Base-by-base conservation (phyloP, 2,888 invertebrate species). In the Monopis laevigella region DNA sequence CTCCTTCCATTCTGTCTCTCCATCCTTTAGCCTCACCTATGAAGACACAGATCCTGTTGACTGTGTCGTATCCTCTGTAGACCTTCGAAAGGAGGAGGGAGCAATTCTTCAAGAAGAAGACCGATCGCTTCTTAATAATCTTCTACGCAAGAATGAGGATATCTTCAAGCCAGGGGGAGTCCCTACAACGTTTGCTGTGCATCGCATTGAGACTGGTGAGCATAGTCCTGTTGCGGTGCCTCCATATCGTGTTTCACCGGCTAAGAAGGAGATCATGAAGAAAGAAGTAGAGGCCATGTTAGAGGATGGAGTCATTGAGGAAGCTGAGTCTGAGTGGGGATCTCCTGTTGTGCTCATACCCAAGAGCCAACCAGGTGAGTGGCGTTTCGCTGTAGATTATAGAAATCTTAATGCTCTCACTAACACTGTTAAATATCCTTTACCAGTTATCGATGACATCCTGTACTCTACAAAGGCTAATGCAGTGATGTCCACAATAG, bases 391-490 rank as follows among this genome's bases (percentile, higher is more conserved):
- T 43, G 50, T 63, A 0, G 62, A 66, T 39, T 66, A 62, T 36
- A 45, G 62, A 0, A 45, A 39, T 8, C 27, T 53, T 2, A 50
- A 52, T 14, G 35, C 43, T 5, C 26, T 52, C 5, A 55, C 51
- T 1, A 48, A 48, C 16, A 34, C 45, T 19, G 47, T 49, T 52
- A 27, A 53, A 42, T 69, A 66, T 29, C 63, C 62, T 1, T 40
- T 67, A 10, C 67, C 69, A 1, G 41, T 53, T 2, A 62, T 70
- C 17, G 66, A 67, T 39, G 66, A 69, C 13, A 43, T 64, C 14
- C 39, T 70, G 4, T 60, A 65, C 30, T 50, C 46, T 0, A 55
- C 62, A 1, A 58, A 54, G 42, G 45, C 44, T 5, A 47, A 50
- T 2, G 45, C 49, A 17, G 48, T 46, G 8, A 60, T 64, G 57